Base-by-base conservation (phyloP, 2,888 invertebrate genomes). In the Campoletis raptor region DNA sequence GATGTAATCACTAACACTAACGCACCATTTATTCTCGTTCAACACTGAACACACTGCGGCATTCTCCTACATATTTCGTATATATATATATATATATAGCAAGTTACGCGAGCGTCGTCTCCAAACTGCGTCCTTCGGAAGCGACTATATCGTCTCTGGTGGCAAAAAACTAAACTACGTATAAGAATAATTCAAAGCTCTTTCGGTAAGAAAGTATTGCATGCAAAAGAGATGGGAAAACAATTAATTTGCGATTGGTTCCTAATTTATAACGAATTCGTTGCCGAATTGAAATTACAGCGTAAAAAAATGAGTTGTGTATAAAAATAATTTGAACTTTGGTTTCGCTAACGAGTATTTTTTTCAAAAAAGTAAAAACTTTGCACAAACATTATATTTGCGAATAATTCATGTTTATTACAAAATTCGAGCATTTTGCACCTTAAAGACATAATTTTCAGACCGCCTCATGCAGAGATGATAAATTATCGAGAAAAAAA, bases 41-140 rank as follows among this genome's bases (percentile, higher is more conserved):
- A 30, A 67, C 79, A 79, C 79, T 45, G 69, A 30, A 67, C 79
- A 79, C 79, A 79, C 69, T 69, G 61, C 76, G 61, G 24, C 57
- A 57, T 74, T 57, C 40, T 57, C 57, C 12, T 73, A 37, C 36
- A 52, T 73, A 72, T 52, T n/a, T 54, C 54, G 7, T 69, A 24
- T 21, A 42, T 42, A 57, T 74, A 57, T 18, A 74, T 30, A n/a
- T n/a, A n/a, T n/a, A n/a, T 52, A 52, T 54, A 36, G 54, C 40
- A 40, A 8, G 21, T 69, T 72, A 72, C 48, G 37, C 36, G 66
- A 66, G 66, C 66, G 66, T 40, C 66, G 37, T n/a, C 66, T 66
- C 36, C 9, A 10, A 37, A 37, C 36, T 66, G 37, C 37, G 66
- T 66, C 37, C 57, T 66, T 66, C 66, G 36, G 8, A 66, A 66